Evolutionary conservation across 2,888 invertebrate genomes (phyloP), one percentile per base, ranked within the genome.

Genomic region (Chaetogeoica ovagalla): DNA sequence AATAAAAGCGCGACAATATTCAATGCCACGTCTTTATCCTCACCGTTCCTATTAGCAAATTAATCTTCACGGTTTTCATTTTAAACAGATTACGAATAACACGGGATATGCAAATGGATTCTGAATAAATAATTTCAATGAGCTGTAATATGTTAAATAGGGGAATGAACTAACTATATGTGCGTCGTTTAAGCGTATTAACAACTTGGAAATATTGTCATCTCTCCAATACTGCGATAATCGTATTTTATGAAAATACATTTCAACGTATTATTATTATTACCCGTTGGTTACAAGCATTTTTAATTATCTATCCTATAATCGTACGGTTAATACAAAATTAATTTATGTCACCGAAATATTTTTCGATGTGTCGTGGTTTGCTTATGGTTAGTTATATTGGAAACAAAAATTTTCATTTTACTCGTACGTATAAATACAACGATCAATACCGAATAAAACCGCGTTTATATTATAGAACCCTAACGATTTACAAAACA

Each of bases 91-190:
- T 65, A 21, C 62, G 63, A 21, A 73, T 39, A 74, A 55, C 62
- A 39, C 21, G 39, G 39, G 21, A 39, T 65, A 74, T 39, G 74
- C 74, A 55, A 74, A 74, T 65, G 2, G 11, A 17, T 65, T 74
- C 65, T 63, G 55, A 74, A 74, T 74, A 74, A 65, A 74, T 74
- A 74, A 74, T 65, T 65, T 55, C 65, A 74, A 65, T 65, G 55
- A 39, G 65, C 21, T 55, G 4, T 30, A 30, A 30, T 30, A 30
- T 30, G 48, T 65, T 39, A 55, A 55, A 30, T 30, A 39, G 37
- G 21, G 0, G 1, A 74, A 63, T n/a, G 30, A 48, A 37, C 52
- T 73, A 62, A 72, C n/a, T 19, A 23, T 30, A 30, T 30, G 4
- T 55, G 19, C 48, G 7, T 52, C 52, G 30, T 62, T 62, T 62